phyloP scores from a whole-genome alignment of 1,140 invertebrate species.

The Drosophila pachea region DNA sequence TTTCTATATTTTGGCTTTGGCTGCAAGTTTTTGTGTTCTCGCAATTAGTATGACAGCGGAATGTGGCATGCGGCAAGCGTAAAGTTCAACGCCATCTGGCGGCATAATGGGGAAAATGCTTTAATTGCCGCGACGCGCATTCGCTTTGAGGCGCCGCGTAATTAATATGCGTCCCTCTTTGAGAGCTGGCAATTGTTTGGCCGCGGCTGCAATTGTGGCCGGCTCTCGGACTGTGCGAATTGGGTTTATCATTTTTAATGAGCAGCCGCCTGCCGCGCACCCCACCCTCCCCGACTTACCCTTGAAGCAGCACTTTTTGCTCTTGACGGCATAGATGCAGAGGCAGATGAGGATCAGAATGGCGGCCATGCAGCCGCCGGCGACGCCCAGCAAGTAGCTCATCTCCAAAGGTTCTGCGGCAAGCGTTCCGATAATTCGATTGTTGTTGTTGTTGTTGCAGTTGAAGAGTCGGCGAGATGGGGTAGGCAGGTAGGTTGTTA shows the following conservation, averaged over 20 bases:
- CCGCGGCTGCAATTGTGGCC: constrained; percentile 5
- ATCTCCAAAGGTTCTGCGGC: constrained; percentile 83
- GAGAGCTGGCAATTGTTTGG: not conserved
- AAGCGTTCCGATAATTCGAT: constrained; percentile 28
- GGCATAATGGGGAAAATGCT: constrained; percentile 67
- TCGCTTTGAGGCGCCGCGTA: constrained; percentile 57
- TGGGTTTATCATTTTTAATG: constrained; percentile 34
- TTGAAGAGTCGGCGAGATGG: constrained; percentile 19
- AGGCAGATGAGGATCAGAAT: constrained; percentile 81
- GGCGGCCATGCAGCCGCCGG: constrained; percentile 81
- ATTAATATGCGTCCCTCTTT: constrained; percentile 55
- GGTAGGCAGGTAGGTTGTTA: constrained; percentile 9
- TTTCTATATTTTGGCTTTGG: constrained; percentile 26
- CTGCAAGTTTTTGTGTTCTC: constrained; percentile 70
- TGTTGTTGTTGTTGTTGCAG: constrained; percentile 30
- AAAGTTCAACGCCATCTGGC: constrained; percentile 32
- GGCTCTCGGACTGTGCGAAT: not conserved
- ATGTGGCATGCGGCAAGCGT: constrained; percentile 28
- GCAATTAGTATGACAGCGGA: constrained; percentile 68
- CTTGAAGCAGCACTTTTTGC: constrained; percentile 84
- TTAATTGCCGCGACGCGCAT: constrained; percentile 61
- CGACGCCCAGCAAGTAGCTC: constrained; percentile 82
- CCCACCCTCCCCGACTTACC: constrained; percentile 80
- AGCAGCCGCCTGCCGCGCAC: constrained; percentile 5
- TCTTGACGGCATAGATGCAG: constrained; percentile 82